Evolutionary conservation across 2,797 vertebrate species (phyloP).

Genomic region (Sorex maritimensis): DNA sequence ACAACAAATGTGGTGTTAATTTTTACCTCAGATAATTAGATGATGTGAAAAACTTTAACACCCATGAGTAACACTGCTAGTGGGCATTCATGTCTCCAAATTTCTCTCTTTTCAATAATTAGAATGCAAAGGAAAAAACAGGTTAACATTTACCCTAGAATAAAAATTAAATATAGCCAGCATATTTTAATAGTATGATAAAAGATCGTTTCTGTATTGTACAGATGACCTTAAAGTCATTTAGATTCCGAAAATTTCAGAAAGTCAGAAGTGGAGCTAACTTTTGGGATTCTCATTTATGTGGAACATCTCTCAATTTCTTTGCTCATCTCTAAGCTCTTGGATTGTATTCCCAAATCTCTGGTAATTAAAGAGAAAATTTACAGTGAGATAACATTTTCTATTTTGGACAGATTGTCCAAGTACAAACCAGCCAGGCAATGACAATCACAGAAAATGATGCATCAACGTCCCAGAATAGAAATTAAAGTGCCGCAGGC

Average conservation of each 20-base stretch:
- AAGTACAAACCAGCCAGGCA: constrained; percentile 40
- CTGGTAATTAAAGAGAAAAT: constrained; percentile 82
- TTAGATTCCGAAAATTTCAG: constrained; percentile 38
- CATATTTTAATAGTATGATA: constrained; percentile 26
- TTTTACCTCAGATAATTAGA: constrained; percentile 65
- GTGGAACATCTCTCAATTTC: constrained; percentile 49
- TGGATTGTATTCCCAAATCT: constrained; percentile 62
- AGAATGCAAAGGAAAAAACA: constrained; percentile 64
- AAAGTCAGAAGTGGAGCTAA: constrained; percentile 56
- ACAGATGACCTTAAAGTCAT: constrained; percentile 44
- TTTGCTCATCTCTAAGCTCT: constrained; percentile 70
- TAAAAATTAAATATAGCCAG: constrained; percentile 5
- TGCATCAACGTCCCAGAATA: constrained; percentile 59
- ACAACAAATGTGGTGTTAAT: background rate
- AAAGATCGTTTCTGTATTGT: background rate
- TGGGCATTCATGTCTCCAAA: constrained; percentile 22
- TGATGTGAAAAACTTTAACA: constrained; percentile 51
- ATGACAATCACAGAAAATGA: constrained; percentile 76
- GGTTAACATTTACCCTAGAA: constrained; percentile 60
- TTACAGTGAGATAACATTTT: constrained; percentile 66
- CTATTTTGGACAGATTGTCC: constrained; percentile 66
- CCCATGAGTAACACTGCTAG: constrained; percentile 10
- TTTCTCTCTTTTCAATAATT: constrained; percentile 56
- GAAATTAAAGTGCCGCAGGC: constrained; percentile 74
- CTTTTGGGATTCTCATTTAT: background rate